Conservation (phyloP, 2,113 vertebrate genomes). For the Ictalurus punctatus region DNA sequence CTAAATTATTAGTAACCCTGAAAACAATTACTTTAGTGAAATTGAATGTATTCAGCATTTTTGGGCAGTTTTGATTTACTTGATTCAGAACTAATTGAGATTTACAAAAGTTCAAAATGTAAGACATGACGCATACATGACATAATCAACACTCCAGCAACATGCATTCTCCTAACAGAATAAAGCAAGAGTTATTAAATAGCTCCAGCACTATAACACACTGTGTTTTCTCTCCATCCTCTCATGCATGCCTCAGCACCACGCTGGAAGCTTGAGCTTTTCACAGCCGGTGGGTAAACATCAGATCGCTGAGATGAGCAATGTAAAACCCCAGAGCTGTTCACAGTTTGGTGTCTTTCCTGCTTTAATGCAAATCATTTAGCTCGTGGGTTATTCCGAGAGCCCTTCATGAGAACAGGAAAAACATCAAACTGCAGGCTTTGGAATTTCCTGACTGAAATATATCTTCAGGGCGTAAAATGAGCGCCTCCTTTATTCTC, state of each 20-base stretch:
- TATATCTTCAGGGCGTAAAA: background rate
- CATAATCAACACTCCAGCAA: background rate
- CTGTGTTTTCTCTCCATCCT: slow-evolving; percentile 49
- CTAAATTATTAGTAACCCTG: background rate
- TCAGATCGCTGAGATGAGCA: slow-evolving; percentile 4
- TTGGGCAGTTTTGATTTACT: background rate
- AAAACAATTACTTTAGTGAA: background rate
- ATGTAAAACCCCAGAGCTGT: background rate
- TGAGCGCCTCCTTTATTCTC: slow-evolving; percentile 45
- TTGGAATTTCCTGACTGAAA: background rate
- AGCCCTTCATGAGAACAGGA: background rate
- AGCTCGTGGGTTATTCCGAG: background rate
- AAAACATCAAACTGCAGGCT: background rate
- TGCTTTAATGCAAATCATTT: background rate
- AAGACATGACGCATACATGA: background rate
- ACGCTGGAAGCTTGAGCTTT: slow-evolving; percentile 68
- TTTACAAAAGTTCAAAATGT: background rate
- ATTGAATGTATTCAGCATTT: background rate
- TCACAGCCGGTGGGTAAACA: slow-evolving; percentile 67
- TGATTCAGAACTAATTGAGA: background rate
- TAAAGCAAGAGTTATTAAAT: background rate
- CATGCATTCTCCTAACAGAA: background rate
- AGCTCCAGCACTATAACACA: slow-evolving; percentile 19
- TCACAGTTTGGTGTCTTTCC: slow-evolving; percentile 16
- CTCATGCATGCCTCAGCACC: slow-evolving; percentile 64